phyloP scores from a whole-genome alignment of 2,113 vertebrate genomes.

The Dissostichus mawsoni region DNA sequence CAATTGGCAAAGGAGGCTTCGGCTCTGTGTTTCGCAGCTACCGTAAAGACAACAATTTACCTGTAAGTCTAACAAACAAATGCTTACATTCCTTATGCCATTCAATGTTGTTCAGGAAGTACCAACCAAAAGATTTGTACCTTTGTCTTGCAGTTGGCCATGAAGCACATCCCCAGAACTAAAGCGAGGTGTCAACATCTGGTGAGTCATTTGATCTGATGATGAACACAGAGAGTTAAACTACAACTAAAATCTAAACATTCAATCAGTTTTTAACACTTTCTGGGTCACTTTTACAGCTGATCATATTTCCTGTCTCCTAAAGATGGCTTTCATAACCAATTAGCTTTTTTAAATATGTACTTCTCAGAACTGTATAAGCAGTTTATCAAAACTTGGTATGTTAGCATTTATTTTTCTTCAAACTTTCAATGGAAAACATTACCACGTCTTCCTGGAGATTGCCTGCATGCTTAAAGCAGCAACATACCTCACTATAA shows the following conservation, averaged over 20 bases:
- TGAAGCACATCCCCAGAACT: background rate
- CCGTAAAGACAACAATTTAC: background rate
- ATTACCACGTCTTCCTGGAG: background rate
- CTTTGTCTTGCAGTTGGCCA: conserved; percentile 4
- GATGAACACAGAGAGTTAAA: too few species aligned
- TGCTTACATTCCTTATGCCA: background rate
- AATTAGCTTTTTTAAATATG: background rate
- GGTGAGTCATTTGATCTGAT: background rate
- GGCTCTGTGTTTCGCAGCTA: background rate
- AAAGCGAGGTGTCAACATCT: background rate
- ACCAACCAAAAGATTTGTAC: background rate
- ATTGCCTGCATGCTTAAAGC: conserved; percentile 19
- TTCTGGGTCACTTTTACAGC: too few species aligned
- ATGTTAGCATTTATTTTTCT: background rate
- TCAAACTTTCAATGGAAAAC: background rate
- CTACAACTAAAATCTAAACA: too few species aligned
- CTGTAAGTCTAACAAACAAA: background rate
- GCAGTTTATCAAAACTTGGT: too few species aligned
- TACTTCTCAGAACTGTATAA: background rate
- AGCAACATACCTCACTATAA: background rate
- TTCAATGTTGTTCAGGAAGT: background rate
- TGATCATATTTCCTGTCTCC: too few species aligned
- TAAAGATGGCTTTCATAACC: background rate
- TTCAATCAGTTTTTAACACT: too few species aligned
- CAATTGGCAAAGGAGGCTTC: background rate